phyloP scores from a whole-genome alignment of 2,113 vertebrate species.

The Echinops telfairi region DNA sequence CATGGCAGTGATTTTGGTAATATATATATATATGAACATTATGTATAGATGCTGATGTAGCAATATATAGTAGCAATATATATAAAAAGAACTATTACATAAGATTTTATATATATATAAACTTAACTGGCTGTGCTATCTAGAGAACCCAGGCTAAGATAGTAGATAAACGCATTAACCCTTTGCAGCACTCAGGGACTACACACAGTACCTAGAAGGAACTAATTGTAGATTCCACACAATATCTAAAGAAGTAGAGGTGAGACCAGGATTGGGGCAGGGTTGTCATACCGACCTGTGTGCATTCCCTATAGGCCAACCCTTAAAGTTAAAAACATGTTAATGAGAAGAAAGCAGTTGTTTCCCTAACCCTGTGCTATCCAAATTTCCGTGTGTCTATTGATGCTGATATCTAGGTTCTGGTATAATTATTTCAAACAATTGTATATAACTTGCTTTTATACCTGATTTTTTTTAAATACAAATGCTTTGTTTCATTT shows the following conservation, averaged over 20 bases:
- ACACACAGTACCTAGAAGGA: neutral
- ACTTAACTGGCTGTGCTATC: no score
- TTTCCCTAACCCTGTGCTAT: neutral
- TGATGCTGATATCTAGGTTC: neutral
- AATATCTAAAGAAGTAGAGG: neutral
- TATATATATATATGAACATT: no score
- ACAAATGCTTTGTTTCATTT: constrained; percentile 48
- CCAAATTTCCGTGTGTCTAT: neutral
- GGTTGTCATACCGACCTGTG: no score
- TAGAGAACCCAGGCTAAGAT: no score
- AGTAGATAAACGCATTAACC: neutral
- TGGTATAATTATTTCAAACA: constrained; percentile 24
- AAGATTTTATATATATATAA: no score
- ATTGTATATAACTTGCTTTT: constrained; percentile 33
- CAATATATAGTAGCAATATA: no score
- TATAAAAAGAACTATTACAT: no score
- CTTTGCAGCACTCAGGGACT: neutral
- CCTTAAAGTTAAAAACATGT: neutral
- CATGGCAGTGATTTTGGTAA: no score
- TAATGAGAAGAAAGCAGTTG: neutral
- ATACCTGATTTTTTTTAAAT: constrained; percentile 17
- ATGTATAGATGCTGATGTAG: no score
- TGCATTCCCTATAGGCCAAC: no score
- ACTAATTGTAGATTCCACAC: neutral
- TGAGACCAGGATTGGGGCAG: neutral